A percentile compares a stretch with the other conserved stretches of the same genome.
Conservation (phyloP, 2,113 vertebrate genomes). For the Mixornis gularis region DNA sequence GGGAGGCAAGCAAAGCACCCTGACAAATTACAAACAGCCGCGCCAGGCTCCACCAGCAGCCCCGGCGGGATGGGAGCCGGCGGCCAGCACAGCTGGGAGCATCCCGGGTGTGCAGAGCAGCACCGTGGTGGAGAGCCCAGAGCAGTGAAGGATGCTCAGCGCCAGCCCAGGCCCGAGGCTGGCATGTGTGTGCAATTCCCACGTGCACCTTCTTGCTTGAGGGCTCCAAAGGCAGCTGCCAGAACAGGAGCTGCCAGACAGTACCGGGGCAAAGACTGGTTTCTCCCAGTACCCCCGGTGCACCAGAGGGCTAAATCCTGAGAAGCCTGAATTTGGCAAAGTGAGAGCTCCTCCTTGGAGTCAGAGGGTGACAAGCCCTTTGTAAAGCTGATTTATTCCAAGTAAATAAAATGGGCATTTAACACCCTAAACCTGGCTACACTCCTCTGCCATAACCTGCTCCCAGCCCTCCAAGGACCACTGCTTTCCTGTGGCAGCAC, state of each 20-base stretch:
- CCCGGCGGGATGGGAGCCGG: not conserved
- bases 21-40: slow-evolving; percentile 27
- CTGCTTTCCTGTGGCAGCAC: not conserved
- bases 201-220: not conserved
- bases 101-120: not conserved
- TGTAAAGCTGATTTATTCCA: not conserved
- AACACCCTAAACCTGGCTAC: not conserved
- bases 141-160: not conserved
- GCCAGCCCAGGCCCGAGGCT: not conserved
- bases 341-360: not conserved
- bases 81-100: not conserved
- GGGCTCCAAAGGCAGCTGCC: not conserved
- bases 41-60: not conserved
- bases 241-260: not conserved
- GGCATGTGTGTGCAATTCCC: not conserved
- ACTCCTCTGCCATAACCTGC: not conserved
- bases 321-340: not conserved
- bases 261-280: not conserved
- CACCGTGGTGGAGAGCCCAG: not conserved
- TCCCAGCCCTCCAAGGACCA: not conserved
- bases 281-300: not conserved
- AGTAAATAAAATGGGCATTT: not conserved
- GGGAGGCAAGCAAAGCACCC: not conserved
- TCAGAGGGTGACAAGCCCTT: not conserved
- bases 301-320: not conserved